A percentile compares a stretch with the other conserved stretches of the same genome.
phyloP scores from a whole-genome alignment of 2,113 vertebrate genomes.

The Mobula hypostoma region DNA sequence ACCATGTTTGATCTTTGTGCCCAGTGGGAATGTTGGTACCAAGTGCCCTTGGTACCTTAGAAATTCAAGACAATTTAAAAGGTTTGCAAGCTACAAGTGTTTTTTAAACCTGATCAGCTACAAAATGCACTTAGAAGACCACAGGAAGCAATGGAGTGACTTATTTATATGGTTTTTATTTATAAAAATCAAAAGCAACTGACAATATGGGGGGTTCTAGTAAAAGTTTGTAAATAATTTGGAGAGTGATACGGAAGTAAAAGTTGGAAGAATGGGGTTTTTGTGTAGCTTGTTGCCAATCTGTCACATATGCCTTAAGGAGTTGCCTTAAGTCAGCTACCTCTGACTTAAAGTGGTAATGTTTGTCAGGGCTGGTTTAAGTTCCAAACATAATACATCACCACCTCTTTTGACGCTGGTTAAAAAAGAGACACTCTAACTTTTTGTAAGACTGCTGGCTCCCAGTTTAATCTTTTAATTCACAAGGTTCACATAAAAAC shows the following conservation, averaged over 20 bases:
- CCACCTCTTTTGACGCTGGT: too few relatives aligned
- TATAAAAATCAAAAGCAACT: neutral
- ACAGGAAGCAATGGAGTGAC: conserved; percentile 10
- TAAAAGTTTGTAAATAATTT: conserved; percentile 13
- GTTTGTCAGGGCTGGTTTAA: too few relatives aligned
- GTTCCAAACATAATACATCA: too few relatives aligned
- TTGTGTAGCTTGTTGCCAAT: neutral
- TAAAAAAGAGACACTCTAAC: neutral
- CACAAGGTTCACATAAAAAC: too few relatives aligned
- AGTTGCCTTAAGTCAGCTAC: neutral
- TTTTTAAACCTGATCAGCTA: neutral
- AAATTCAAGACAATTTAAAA: neutral
- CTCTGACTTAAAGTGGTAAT: neutral
- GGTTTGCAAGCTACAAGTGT: neutral
- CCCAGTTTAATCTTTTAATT: neutral
- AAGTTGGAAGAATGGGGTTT: conserved; percentile 5
- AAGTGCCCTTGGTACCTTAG: neutral
- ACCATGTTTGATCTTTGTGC: neutral
- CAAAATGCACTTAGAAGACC: neutral
- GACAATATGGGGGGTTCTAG: conserved; percentile 23
- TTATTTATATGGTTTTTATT: neutral
- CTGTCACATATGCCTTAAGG: neutral
- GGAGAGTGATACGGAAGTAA: conserved; percentile 23
- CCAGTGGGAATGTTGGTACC: neutral
- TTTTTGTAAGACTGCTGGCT: neutral